A percentile compares a stretch with the other conserved stretches of the same genome.
phyloP scores from a whole-genome alignment of 64 coral and sea anemone species.

The Acropora tenuis region DNA sequence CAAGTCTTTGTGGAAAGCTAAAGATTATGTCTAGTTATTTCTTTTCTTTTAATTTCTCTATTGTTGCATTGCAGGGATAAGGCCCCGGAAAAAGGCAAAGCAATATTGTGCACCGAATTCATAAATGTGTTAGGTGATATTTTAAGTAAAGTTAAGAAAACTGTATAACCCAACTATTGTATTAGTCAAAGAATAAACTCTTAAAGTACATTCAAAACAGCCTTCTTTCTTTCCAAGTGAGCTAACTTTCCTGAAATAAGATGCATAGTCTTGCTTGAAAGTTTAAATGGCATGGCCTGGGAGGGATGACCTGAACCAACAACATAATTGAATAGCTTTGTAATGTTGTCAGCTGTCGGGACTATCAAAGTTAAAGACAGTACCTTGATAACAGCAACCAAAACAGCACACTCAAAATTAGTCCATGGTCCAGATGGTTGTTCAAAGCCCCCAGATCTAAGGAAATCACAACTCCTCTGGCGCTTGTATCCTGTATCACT shows the following conservation, averaged over 20 bases:
- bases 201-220: not conserved
- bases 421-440: not conserved
- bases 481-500: not conserved
- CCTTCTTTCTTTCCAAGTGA: conserved; percentile 6
- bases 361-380: conserved; percentile 5
- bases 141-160: not conserved
- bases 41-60: not conserved
- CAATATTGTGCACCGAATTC: not conserved
- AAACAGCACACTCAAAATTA: conserved; percentile 7
- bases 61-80: not conserved
- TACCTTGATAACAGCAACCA: not conserved
- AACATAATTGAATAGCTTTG: conserved; percentile 4
- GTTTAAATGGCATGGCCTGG: conserved; percentile 7
- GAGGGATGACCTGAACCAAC: not conserved
- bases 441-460: not conserved
- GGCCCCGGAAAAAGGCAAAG: not conserved
- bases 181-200: not conserved
- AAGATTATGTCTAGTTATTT: not conserved
- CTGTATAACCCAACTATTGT: not conserved
- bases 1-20: not conserved
- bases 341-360: conserved; percentile 1
- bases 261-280: not conserved
- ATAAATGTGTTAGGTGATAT: not conserved
- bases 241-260: not conserved
- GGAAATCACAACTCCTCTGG: not conserved